phyloP scores from a whole-genome alignment of 1,140 invertebrate genomes.

The Araneus ventricosus region DNA sequence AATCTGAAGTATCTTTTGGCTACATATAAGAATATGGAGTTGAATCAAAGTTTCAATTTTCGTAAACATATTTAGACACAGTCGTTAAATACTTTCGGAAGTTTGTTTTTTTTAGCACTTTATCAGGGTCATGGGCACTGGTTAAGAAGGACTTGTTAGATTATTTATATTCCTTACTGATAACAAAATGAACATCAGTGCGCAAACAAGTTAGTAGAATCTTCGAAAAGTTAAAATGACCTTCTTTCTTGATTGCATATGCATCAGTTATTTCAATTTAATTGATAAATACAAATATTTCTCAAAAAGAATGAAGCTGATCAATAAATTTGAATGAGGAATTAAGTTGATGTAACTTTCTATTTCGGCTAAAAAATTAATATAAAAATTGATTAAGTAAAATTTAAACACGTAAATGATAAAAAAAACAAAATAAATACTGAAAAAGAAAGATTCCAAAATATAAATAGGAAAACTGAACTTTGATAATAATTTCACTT shows the following conservation, averaged over 20 bases:
- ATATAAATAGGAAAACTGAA: too few species aligned
- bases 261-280: background rate
- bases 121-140: background rate
- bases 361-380: too few species aligned
- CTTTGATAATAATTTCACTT: too few species aligned
- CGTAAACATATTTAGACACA: background rate
- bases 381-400: too few species aligned
- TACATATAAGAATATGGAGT: background rate
- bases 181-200: background rate
- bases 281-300: background rate
- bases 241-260: background rate
- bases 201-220: slow-evolving; percentile 1
- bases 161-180: slow-evolving; percentile 13
- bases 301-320: background rate
- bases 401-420: too few species aligned
- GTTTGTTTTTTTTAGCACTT: background rate
- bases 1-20: too few species aligned
- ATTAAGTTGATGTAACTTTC: background rate
- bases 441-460: too few species aligned
- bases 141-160: background rate
- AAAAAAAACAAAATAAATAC: too few species aligned
- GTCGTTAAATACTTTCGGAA: background rate
- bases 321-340: background rate
- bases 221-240: background rate
- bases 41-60: background rate